These are phyloP conservation scores for Pachymerium ferrugineum DNA, from an alignment of 2,888 invertebrate species.

Conservation along the genomic window DNA sequence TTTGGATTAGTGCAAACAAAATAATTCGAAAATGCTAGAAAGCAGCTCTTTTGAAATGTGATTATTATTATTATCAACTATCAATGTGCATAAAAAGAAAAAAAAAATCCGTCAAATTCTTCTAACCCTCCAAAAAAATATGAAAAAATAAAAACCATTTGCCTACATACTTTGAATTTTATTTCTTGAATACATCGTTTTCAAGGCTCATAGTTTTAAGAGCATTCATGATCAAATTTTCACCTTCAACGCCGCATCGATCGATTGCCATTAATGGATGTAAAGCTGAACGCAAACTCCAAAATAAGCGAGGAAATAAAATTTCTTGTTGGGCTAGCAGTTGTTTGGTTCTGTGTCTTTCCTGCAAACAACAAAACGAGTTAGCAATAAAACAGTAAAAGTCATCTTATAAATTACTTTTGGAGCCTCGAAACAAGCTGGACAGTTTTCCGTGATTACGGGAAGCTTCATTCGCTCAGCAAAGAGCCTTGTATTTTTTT, in stretches of 20 bases:
- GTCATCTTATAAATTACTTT: constrained; percentile 47
- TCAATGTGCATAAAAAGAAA: too few relatives aligned
- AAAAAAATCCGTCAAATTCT: too few relatives aligned
- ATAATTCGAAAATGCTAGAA: too few relatives aligned
- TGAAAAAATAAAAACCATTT: too few relatives aligned
- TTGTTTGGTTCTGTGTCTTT: constrained; percentile 60
- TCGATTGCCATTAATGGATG: constrained; percentile 65
- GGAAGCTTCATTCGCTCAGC: constrained; percentile 67
- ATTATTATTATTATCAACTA: too few relatives aligned
- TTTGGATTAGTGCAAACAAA: too few relatives aligned
- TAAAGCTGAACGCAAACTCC: constrained; percentile 68
- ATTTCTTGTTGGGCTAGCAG: constrained; percentile 69
- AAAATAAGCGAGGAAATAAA: constrained; percentile 66
- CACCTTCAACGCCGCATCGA: constrained; percentile 44
- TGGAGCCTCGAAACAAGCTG: constrained; percentile 52
- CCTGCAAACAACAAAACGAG: constrained; percentile 45
- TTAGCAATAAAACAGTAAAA: too few relatives aligned
- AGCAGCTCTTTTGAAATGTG: too few relatives aligned
- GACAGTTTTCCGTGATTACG: constrained; percentile 60
- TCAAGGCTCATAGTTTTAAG: too few relatives aligned
- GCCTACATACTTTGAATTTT: too few relatives aligned
- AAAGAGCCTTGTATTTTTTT: constrained; percentile 66
- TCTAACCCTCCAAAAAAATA: too few relatives aligned
- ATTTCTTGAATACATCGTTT: neutral
- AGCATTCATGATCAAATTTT: neutral